Evolutionary conservation across 2,888 invertebrate species (phyloP).

Genomic region (Philonicus albiceps): DNA sequence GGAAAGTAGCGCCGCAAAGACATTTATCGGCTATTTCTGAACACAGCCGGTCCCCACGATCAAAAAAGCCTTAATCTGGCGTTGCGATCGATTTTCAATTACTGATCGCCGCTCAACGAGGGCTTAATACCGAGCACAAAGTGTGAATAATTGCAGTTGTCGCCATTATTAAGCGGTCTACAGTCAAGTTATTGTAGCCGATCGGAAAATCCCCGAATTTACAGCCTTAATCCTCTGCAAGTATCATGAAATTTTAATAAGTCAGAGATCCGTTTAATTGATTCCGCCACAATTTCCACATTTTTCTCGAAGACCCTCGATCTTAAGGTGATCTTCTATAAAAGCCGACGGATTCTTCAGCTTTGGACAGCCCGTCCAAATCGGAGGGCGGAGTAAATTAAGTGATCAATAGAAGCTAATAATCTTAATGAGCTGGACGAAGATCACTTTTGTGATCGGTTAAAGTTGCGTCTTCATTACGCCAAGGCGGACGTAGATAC

Average conservation of each 20-base stretch:
- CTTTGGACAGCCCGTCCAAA: neutral
- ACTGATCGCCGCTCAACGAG: neutral
- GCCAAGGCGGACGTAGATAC: neutral
- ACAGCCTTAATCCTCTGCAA: constrained; percentile 3
- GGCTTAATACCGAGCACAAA: neutral
- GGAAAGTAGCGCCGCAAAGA: neutral
- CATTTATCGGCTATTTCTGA: neutral
- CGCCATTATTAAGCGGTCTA: neutral
- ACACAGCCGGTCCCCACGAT: neutral
- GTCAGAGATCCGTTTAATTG: neutral
- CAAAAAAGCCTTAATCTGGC: neutral
- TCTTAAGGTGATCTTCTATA: neutral
- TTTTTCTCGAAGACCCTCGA: neutral
- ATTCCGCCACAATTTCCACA: neutral
- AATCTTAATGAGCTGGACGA: constrained; percentile 3
- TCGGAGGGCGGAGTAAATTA: constrained; percentile 9
- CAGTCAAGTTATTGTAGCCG: neutral
- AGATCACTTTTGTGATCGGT: neutral
- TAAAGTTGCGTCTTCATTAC: neutral
- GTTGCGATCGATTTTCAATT: constrained; percentile 22
- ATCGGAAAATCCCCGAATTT: constrained; percentile 12
- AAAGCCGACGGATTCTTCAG: constrained; percentile 1
- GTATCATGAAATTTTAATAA: constrained; percentile 9
- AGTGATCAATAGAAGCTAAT: neutral
- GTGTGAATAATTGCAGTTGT: constrained; percentile 19